Percentiles rank a stretch among this genome's conserved stretches.
phyloP scores from a whole-genome alignment of 2,797 vertebrate genomes.

The Hozukius guyotensis region DNA sequence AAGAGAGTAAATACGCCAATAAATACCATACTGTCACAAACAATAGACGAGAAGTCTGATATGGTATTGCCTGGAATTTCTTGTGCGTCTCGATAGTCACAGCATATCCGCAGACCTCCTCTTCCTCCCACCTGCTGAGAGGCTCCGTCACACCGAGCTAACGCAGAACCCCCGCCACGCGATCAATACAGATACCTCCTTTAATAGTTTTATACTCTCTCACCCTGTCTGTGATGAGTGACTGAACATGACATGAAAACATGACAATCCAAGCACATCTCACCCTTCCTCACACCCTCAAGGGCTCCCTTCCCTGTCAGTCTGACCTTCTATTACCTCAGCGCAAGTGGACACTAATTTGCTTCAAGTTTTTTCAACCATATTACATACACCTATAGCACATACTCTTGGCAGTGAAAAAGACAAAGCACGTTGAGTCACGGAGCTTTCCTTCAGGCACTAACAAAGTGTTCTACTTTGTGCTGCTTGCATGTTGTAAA shows the following conservation, averaged over 20 bases:
- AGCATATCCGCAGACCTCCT: neutral
- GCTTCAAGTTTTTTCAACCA: neutral
- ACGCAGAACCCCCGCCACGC: neutral
- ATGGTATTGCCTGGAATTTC: constrained; percentile 3
- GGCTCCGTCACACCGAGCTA: constrained; percentile 29
- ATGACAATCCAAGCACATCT: neutral
- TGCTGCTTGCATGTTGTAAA: neutral
- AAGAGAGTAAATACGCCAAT: constrained; percentile 26
- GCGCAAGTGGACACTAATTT: constrained; percentile 12
- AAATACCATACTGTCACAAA: constrained; percentile 33
- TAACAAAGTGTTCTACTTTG: neutral
- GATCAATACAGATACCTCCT: constrained; percentile 29
- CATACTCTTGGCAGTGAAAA: constrained; percentile 8
- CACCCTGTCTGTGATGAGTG: neutral
- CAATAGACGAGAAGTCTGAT: constrained; percentile 17
- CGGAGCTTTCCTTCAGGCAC: constrained; percentile 7
- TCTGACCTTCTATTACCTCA: constrained; percentile 13
- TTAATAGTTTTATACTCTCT: neutral
- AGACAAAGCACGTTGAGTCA: constrained; percentile 21
- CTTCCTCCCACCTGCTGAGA: constrained; percentile 22
- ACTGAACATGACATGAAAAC: constrained; percentile 24
- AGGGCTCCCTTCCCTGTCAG: neutral
- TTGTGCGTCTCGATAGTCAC: neutral
- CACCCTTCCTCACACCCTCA: neutral
- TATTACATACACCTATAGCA: constrained; percentile 1